Evolutionary conservation across 2,113 vertebrate species (phyloP).

Genomic region (Cyprinus carpio): DNA sequence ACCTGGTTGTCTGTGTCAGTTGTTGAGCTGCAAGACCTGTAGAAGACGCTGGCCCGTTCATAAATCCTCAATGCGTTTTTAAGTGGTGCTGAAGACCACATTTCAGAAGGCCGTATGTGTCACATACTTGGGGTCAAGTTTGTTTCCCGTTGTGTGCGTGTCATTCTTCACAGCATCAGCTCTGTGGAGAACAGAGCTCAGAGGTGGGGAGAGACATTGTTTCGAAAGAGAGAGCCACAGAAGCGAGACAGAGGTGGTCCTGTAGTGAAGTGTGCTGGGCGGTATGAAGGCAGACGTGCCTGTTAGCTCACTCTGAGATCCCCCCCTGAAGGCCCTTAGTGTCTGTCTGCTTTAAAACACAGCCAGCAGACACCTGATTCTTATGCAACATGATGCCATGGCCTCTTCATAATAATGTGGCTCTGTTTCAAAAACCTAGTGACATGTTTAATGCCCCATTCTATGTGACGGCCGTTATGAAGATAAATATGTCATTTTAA

Average conservation of each 20-base stretch:
- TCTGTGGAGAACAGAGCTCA: too few relatives aligned
- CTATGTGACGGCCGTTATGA: neutral
- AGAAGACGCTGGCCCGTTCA: neutral
- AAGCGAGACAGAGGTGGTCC: neutral
- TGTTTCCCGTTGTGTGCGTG: neutral
- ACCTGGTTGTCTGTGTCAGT: neutral
- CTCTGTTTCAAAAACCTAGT: neutral
- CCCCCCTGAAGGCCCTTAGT: slow-evolving; percentile 29
- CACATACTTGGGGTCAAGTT: too few relatives aligned
- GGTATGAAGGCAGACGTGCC: slow-evolving; percentile 5
- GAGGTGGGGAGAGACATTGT: neutral
- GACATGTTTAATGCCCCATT: neutral
- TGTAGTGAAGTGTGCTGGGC: slow-evolving; percentile 5
- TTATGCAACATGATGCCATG: neutral
- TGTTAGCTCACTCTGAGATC: slow-evolving; percentile 21
- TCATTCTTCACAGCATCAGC: neutral
- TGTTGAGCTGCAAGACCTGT: neutral
- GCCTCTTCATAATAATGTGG: neutral
- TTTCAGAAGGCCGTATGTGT: too few relatives aligned
- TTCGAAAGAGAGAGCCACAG: neutral
- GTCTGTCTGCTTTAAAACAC: neutral
- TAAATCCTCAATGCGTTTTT: neutral
- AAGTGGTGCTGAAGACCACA: too few relatives aligned
- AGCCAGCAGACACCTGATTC: neutral
- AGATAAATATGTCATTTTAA: neutral